These are phyloP conservation scores for Heliocidaris erythrogramma DNA, from an alignment of 35 echinoderm and acorn worm genomes.

Conservation along the genomic window DNA sequence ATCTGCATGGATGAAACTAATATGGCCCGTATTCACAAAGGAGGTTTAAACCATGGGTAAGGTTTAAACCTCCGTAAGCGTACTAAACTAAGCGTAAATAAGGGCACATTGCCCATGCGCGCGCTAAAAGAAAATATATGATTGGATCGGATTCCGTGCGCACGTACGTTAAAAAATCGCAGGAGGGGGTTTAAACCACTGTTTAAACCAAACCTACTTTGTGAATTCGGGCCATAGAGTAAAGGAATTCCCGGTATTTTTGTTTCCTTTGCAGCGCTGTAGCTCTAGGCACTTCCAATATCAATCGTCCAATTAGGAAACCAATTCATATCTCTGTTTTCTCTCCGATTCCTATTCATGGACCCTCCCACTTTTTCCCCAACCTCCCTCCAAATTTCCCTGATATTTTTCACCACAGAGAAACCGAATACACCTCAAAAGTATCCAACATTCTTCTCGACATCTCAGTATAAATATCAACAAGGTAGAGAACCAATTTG, in stretches of 20 bases:
- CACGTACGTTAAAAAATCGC: no score
- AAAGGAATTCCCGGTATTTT: background rate
- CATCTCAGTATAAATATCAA: background rate
- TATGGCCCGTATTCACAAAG: no score
- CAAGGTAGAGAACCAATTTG: conserved; percentile 9
- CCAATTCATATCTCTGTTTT: background rate
- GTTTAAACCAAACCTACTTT: no score
- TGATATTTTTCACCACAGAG: background rate
- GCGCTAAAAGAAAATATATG: no score
- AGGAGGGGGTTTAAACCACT: no score
- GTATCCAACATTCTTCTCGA: background rate
- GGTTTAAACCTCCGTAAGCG: no score
- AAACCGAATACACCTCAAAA: background rate
- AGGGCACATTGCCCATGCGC: no score
- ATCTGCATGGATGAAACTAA: no score
- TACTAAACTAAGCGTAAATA: no score
- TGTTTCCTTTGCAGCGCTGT: background rate
- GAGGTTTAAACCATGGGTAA: no score
- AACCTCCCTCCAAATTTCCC: background rate
- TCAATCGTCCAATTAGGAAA: background rate
- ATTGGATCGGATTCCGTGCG: no score
- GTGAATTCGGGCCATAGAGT: no score
- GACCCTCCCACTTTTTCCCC: background rate
- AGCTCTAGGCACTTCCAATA: background rate
- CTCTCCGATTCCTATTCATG: background rate